phyloP scores from a whole-genome alignment of 2,888 invertebrate genomes.

The Heliconius ismenius region DNA sequence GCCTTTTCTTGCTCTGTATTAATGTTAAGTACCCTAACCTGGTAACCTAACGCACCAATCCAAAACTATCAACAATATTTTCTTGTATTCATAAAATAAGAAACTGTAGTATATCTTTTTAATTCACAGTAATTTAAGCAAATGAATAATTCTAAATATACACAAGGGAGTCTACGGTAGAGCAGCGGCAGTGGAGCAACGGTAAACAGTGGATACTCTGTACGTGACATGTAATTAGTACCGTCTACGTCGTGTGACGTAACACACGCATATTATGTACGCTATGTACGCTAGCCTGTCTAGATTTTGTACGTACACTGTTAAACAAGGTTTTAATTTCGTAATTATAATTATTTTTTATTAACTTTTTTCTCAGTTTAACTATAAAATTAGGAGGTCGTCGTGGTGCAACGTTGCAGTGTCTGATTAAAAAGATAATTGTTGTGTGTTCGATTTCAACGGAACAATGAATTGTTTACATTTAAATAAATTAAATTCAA shows the following conservation, averaged over 20 bases:
- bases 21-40: no score
- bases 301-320: not conserved
- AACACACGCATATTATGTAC: conserved; percentile 2
- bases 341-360: not conserved
- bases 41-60: no score
- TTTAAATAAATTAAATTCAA: no score
- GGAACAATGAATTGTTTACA: no score
- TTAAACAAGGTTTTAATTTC: not conserved
- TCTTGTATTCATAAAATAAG: no score
- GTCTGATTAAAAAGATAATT: not conserved
- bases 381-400: not conserved
- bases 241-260: conserved; percentile 20
- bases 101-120: not conserved
- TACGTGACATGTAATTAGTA: conserved; percentile 20
- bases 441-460: no score
- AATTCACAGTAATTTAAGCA: not conserved
- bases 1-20: no score
- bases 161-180: not conserved
- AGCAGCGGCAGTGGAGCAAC: conserved; percentile 3
- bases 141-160: conserved; percentile 1
- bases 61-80: no score
- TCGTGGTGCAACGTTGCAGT: not conserved
- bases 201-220: conserved; percentile 13
- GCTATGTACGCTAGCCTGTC: not conserved
- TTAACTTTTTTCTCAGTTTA: no score